Base-by-base conservation (phyloP, 2,888 invertebrate species). In the Clitarchus hookeri region DNA sequence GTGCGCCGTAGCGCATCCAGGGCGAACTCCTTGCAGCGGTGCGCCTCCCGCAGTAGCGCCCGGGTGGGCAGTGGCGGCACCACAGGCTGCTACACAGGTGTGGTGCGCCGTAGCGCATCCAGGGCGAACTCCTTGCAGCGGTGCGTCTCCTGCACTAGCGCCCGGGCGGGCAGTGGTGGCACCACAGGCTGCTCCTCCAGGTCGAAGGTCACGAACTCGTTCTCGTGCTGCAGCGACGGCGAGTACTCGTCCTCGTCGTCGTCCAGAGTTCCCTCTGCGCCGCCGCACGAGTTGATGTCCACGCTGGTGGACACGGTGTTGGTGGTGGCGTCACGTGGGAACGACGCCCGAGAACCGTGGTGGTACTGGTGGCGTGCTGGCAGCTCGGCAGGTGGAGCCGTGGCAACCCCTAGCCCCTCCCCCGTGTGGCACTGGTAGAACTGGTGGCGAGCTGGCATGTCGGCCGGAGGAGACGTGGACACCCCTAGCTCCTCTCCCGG, bases 151-250 rank as follows among this genome's bases (percentile, higher is more conserved):
- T 84, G 48, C 16, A 79, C 23, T 86, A 92, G 83, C 90, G 84
- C 91, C 88, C 84, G 92, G 84, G 93, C 92, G 8, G 86, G 77
- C 83, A 85, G 54, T 11, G 86, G 85, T 26, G 87, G 82, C 82
- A 82, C 82, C 23, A 27, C 82, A 16, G 82, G 82, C n/a, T 85
- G 84, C 54, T 87, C 93, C 77, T 94, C 95, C 86, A 94, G 92
- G 89, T 95, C 95, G 90, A 95, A 95, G 19, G 95, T 95, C 83
- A 95, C 95, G 90, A 95, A 93, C 89, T 95, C 95, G 88, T 95
- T 95, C 88, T 94, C 94, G 84, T 93, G 93, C 83, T 92, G 93
- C 87, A 92, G 90, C 87, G 91, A 91, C 19, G 95, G 94, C 85
- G 94, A 94, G 88, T 92, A 92, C 88, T 94, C 94, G 79, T 94